phyloP scores from a whole-genome alignment of 1,140 invertebrate species.

The Achatina immaculata region DNA sequence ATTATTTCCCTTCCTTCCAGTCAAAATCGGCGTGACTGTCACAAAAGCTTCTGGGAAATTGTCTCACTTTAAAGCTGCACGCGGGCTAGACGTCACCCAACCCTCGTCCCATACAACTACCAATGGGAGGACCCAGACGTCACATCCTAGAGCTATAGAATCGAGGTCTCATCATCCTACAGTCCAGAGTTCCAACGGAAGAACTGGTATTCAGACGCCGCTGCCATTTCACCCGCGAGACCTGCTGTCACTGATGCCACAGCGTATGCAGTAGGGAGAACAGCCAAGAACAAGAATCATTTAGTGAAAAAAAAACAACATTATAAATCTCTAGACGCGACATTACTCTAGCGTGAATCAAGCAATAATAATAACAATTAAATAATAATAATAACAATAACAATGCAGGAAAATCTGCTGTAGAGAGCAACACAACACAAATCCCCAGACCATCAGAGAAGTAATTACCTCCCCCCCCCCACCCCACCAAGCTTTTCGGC shows the following conservation, averaged over 20 bases:
- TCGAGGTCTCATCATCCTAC: neutral
- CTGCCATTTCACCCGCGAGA: constrained; percentile 1
- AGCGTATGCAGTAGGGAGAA: neutral
- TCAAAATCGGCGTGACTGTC: neutral
- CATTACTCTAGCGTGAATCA: neutral
- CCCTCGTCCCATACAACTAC: no score
- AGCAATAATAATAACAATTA: no score
- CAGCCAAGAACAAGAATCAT: neutral
- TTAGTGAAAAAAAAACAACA: neutral
- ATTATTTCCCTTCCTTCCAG: no score
- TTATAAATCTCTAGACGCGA: neutral
- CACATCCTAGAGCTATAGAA: no score
- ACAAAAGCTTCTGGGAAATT: neutral
- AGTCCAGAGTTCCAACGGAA: neutral
- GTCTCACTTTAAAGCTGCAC: neutral
- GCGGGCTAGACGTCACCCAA: no score
- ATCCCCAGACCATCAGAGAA: no score
- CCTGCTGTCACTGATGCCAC: neutral
- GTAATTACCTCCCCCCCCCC: no score
- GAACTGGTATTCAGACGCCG: neutral
- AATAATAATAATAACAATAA: no score
- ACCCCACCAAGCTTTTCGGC: no score
- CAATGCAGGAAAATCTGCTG: no score
- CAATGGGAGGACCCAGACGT: no score
- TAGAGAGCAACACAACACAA: no score